Evolutionary conservation across 2,888 invertebrate genomes (phyloP).

Genomic region (Caenorhabditis virilis): DNA sequence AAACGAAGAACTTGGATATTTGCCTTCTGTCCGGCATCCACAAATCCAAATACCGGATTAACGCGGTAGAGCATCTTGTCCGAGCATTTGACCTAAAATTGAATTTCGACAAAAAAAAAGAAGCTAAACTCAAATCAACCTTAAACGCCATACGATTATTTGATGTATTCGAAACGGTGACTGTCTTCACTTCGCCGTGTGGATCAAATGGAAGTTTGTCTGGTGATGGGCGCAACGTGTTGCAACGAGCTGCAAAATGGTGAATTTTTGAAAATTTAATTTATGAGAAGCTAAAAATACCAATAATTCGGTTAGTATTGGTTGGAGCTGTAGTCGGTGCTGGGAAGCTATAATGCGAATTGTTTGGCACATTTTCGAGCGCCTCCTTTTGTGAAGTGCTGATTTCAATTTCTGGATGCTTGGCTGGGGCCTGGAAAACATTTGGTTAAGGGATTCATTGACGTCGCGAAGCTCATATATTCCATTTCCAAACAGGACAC

Average conservation of each 20-base stretch:
- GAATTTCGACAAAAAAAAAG: background rate
- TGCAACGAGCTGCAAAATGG: constrained; percentile 5
- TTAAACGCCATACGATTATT: constrained; percentile 35
- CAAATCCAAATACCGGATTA: constrained; percentile 32
- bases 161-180: constrained; percentile 21
- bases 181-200: constrained; percentile 28
- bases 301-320: too few relatives aligned
- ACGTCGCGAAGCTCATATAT: too few relatives aligned
- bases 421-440: too few relatives aligned
- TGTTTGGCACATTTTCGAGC: constrained; percentile 20
- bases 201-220: constrained; percentile 28
- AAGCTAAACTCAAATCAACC: constrained; percentile 9
- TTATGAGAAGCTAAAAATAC: too few relatives aligned
- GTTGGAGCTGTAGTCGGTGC: background rate
- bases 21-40: constrained; percentile 11
- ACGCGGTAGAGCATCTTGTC: constrained; percentile 37
- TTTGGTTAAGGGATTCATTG: too few relatives aligned
- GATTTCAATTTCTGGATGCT: too few relatives aligned
- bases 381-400: too few relatives aligned
- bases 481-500: too few relatives aligned
- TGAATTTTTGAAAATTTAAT: too few relatives aligned
- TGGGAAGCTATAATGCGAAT: constrained; percentile 17
- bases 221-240: constrained; percentile 8
- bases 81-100: constrained; percentile 32
- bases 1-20: constrained; percentile 35